These are phyloP conservation scores for Dendrolimus houi DNA, from an alignment of 2,888 invertebrate genomes.

Conservation along the genomic window DNA sequence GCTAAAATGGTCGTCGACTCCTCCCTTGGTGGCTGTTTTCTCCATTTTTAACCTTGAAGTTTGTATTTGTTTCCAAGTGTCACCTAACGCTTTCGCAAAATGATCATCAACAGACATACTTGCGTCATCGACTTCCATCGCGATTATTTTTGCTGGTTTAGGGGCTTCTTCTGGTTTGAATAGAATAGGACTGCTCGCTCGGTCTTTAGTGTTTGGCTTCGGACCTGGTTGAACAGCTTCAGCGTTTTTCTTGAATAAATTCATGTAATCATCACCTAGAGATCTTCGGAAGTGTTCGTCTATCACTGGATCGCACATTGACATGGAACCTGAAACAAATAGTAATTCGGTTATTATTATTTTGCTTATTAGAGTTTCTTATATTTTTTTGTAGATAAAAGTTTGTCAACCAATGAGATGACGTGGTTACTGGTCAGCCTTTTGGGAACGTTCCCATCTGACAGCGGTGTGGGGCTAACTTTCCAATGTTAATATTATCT, in stretches of 20 bases:
- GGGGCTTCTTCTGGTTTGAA: constrained; percentile 53
- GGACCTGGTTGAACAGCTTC: constrained; percentile 40
- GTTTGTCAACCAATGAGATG: no score
- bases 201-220: constrained; percentile 65
- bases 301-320: constrained; percentile 92
- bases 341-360: not conserved
- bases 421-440: no score
- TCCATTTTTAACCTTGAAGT: constrained; percentile 74
- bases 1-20: constrained; percentile 93
- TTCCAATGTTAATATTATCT: no score
- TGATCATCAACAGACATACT: constrained; percentile 90
- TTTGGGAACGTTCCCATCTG: no score
- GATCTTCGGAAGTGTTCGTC: constrained; percentile 97
- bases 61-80: constrained; percentile 87
- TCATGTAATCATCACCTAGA: constrained; percentile 87
- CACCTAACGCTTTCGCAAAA: constrained; percentile 92
- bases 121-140: constrained; percentile 77
- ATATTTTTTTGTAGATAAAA: no score
- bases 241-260: constrained; percentile 78
- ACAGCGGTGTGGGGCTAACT: no score
- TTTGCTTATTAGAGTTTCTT: no score
- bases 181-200: constrained; percentile 67
- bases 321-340: constrained; percentile 77
- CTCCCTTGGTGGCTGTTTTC: constrained; percentile 46
- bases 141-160: constrained; percentile 59